Conservation (phyloP, 2,113 vertebrate species). For the Poecilia latipinna region DNA sequence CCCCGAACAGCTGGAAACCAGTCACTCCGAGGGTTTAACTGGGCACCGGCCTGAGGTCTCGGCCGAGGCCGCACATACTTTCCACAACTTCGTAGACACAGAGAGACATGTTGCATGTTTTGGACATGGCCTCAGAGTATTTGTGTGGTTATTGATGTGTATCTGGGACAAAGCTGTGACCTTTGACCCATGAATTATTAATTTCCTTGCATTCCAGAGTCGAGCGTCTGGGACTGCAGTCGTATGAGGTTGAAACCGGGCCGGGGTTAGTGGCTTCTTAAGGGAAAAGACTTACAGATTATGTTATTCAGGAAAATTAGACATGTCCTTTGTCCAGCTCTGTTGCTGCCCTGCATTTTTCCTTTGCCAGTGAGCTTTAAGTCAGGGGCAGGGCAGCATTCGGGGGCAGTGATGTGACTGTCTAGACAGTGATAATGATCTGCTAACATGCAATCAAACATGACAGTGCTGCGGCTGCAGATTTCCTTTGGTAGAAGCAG, state of each 20-base stretch:
- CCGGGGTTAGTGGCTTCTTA: constrained; percentile 20
- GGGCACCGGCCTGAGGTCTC: constrained; percentile 2
- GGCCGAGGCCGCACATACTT: not conserved
- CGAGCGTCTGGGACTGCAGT: constrained; percentile 16
- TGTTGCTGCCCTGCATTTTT: constrained; percentile 15
- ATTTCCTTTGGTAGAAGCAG: constrained; percentile 5
- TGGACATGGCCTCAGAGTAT: constrained; percentile 39
- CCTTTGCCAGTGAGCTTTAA: constrained; percentile 34
- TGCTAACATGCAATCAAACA: constrained; percentile 47
- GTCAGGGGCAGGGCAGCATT: constrained; percentile 43
- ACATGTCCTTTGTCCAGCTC: not conserved
- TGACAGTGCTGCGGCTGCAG: not conserved
- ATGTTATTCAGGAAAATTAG: constrained; percentile 22
- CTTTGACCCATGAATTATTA: constrained; percentile 59
- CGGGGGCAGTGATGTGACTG: constrained; percentile 39
- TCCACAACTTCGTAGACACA: constrained; percentile 38
- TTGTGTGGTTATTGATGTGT: constrained; percentile 59
- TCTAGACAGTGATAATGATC: constrained; percentile 74
- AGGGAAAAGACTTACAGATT: constrained; percentile 15
- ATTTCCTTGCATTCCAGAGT: constrained; percentile 62
- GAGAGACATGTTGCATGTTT: constrained; percentile 40
- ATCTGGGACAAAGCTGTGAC: constrained; percentile 61
- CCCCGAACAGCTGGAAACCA: constrained; percentile 32
- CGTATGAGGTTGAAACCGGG: constrained; percentile 11
- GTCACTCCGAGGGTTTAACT: constrained; percentile 9